A percentile compares a stretch with the other conserved stretches of the same genome.
Evolutionary conservation across 2,797 vertebrate species (phyloP).

Genomic region (Valencia hispanica): DNA sequence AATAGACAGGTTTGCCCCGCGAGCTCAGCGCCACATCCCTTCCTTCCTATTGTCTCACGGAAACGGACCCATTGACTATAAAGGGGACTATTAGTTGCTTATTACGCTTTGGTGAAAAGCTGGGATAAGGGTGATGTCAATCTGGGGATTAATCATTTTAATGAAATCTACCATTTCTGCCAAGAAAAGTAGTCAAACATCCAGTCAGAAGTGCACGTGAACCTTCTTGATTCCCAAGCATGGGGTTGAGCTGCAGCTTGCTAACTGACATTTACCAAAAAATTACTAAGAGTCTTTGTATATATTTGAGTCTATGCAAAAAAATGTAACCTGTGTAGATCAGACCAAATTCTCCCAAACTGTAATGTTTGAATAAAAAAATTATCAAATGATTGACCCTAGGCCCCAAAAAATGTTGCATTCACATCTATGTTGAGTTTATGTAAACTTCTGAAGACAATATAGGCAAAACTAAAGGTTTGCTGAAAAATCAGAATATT

Average conservation of each 20-base stretch:
- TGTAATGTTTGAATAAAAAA: too few species aligned
- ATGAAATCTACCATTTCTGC: background rate
- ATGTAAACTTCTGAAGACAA: background rate
- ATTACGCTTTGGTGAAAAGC: too few species aligned
- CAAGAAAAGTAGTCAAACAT: background rate
- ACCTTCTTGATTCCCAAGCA: background rate
- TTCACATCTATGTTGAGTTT: background rate
- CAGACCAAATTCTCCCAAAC: background rate
- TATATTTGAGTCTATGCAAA: background rate
- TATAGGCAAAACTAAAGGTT: background rate
- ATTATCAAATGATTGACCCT: background rate
- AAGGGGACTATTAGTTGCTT: too few species aligned
- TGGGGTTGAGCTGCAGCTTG: background rate
- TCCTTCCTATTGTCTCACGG: too few species aligned
- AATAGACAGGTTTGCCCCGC: too few species aligned
- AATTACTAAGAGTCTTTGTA: background rate
- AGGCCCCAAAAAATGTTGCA: background rate
- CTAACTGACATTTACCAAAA: background rate
- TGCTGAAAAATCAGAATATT: background rate
- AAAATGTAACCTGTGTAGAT: background rate
- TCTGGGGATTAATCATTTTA: background rate
- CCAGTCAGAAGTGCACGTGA: background rate
- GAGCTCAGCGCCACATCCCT: too few species aligned
- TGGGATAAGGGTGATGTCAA: background rate
- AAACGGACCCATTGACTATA: too few species aligned